Evolutionary conservation across 2,113 vertebrate species (phyloP).

Genomic region (Mus pahari): DNA sequence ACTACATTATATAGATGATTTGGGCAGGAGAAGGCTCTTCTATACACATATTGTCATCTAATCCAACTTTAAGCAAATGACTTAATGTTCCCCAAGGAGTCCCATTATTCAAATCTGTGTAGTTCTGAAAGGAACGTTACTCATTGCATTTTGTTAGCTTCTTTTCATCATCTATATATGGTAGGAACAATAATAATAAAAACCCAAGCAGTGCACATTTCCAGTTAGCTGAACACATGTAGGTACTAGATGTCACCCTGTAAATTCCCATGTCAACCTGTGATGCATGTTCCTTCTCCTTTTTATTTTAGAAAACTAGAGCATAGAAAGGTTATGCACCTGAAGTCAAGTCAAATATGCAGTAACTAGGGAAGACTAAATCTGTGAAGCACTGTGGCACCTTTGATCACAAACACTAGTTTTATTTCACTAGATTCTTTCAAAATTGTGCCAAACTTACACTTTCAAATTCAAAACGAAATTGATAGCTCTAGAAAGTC

Average conservation of each 20-base stretch:
- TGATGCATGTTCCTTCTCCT: not conserved
- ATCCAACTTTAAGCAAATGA: not conserved
- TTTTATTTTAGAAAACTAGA: constrained; percentile 50
- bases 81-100: not conserved
- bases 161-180: not conserved
- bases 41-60: constrained; percentile 22
- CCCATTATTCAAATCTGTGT: not conserved
- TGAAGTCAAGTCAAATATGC: constrained; percentile 42
- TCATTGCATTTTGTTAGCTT: not conserved
- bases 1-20: not conserved
- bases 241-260: not conserved
- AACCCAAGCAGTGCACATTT: not conserved
- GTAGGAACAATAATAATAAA: not conserved
- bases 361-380: constrained; percentile 47
- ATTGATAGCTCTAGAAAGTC: constrained; percentile 28
- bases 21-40: not conserved
- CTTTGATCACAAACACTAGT: constrained; percentile 61
- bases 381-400: not conserved
- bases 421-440: constrained; percentile 54
- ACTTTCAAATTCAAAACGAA: constrained; percentile 30
- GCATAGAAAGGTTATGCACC: not conserved
- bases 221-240: not conserved
- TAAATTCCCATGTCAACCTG: not conserved
- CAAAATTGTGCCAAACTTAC: constrained; percentile 42
- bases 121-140: not conserved